Evolutionary conservation across 2,113 vertebrate species (phyloP).

Genomic region (Galbula dea): DNA sequence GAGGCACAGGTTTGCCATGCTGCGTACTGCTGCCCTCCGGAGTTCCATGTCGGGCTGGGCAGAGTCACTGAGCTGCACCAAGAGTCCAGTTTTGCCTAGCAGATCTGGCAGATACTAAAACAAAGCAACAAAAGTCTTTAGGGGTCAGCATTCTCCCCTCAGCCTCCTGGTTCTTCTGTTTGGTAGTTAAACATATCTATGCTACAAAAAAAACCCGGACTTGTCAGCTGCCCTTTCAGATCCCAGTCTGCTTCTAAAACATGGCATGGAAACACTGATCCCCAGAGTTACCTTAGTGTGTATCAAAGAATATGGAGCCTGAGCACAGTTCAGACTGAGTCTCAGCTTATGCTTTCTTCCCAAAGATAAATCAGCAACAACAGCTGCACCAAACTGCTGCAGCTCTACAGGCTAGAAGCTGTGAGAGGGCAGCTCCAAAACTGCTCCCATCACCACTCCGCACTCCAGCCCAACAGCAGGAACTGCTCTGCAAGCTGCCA

Average conservation of each 20-base stretch:
- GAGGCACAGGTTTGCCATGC: constrained; percentile 92
- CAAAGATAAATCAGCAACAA: background rate
- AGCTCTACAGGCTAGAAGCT: background rate
- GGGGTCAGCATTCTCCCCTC: background rate
- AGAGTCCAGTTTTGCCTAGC: constrained; percentile 79
- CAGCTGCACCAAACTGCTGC: background rate
- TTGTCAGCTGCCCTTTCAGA: background rate
- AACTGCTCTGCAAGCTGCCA: background rate
- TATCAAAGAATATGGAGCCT: accelerated
- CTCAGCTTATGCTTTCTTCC: background rate
- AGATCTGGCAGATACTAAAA: constrained; percentile 83
- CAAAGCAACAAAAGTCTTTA: background rate
- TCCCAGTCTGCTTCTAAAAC: too few species aligned
- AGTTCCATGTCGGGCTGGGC: constrained; percentile 81
- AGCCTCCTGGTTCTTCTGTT: background rate
- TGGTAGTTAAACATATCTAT: background rate
- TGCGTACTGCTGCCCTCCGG: constrained; percentile 81
- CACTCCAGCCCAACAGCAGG: background rate
- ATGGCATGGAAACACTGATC: too few species aligned
- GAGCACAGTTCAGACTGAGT: background rate
- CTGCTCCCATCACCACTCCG: background rate
- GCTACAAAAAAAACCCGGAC: background rate
- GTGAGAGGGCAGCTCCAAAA: constrained; percentile 17
- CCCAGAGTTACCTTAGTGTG: background rate
- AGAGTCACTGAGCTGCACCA: constrained; percentile 78